Percentiles rank a stretch among this genome's conserved stretches.
Evolutionary conservation across 2,888 invertebrate genomes (phyloP).

Genomic region (Hirtodrosophila confusa): DNA sequence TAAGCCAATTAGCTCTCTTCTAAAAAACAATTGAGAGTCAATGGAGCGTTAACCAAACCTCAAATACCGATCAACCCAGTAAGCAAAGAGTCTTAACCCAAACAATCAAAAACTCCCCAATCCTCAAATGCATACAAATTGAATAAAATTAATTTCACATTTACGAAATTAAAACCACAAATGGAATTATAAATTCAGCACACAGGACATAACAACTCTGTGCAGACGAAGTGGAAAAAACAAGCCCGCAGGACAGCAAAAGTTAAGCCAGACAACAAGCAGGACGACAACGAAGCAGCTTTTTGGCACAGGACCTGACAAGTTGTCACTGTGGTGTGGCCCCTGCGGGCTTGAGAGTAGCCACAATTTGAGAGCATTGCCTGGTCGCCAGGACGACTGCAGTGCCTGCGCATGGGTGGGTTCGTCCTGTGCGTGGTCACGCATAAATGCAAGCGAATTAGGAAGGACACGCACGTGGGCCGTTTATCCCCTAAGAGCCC

Average conservation of each 20-base stretch:
- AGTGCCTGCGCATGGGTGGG: conserved; percentile 22
- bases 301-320: conserved; percentile 56
- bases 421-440: conserved; percentile 65
- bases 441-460: conserved; percentile 81
- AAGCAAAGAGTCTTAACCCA: neutral
- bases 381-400: conserved; percentile 49
- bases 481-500: conserved; percentile 9
- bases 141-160: conserved; percentile 79
- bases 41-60: conserved; percentile 51
- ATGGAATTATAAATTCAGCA: conserved; percentile 79
- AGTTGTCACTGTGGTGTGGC: conserved; percentile 57
- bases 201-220: conserved; percentile 34
- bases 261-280: conserved; percentile 74
- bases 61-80: conserved; percentile 1
- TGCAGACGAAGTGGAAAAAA: conserved; percentile 4
- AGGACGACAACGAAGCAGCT: conserved; percentile 31
- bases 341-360: conserved; percentile 39
- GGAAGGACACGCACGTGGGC: conserved; percentile 61
- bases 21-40: conserved; percentile 54
- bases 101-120: conserved; percentile 6
- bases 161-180: conserved; percentile 80
- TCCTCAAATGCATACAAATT: conserved; percentile 50
- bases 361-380: conserved; percentile 45
- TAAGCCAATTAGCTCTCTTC: conserved; percentile 12
- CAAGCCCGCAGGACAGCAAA: conserved; percentile 76